phyloP scores from a whole-genome alignment of 2,797 vertebrate genomes.

The Paedocypris micromegethes region DNA sequence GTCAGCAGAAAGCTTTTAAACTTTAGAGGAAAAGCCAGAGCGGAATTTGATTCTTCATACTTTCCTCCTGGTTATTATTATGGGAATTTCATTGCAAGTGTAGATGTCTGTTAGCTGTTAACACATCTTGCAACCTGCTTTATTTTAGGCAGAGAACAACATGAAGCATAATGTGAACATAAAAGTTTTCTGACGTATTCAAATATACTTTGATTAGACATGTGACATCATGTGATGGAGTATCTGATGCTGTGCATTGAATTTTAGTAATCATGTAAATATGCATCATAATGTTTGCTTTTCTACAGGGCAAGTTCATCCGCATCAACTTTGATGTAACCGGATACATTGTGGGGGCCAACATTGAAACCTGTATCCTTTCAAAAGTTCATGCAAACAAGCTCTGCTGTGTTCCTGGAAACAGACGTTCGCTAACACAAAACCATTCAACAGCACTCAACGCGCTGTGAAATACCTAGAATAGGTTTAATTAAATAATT shows the following conservation, averaged over 20 bases:
- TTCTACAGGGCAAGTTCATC: slow-evolving; percentile 90
- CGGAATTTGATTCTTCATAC: slow-evolving; percentile 37
- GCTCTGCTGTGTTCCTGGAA: no score
- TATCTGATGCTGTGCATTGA: background rate
- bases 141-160: slow-evolving; percentile 21
- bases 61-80: slow-evolving; percentile 38
- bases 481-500: no score
- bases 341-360: slow-evolving; percentile 83
- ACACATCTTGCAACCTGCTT: slow-evolving; percentile 30
- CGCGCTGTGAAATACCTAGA: no score
- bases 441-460: no score
- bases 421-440: no score
- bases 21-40: slow-evolving; percentile 18
- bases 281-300: slow-evolving; percentile 43
- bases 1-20: slow-evolving; percentile 27
- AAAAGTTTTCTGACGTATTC: background rate
- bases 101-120: slow-evolving; percentile 43
- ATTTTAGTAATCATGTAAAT: background rate
- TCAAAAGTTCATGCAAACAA: no score
- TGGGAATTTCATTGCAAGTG: slow-evolving; percentile 20
- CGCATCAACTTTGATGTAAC: slow-evolving; percentile 97
- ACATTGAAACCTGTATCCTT: slow-evolving; percentile 74
- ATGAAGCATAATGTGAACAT: background rate
- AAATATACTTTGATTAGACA: background rate
- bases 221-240: background rate